These are phyloP conservation scores for Eupithecia subumbrata DNA, from an alignment of 2,888 invertebrate genomes.

Conservation along the genomic window DNA sequence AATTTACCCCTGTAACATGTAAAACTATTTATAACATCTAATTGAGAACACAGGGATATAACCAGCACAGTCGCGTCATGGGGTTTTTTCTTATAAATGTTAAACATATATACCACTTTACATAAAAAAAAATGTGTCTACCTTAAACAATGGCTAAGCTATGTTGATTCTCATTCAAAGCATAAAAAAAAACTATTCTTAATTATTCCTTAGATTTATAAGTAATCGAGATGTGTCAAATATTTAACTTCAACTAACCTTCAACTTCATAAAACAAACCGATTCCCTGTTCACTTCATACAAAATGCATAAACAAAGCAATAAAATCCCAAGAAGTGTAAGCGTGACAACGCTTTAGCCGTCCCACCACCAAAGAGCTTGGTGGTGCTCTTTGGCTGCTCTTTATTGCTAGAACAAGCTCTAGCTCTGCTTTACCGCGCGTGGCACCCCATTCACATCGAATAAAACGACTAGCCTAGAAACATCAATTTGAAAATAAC, in stretches of 20 bases:
- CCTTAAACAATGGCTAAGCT: background rate
- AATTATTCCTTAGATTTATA: background rate
- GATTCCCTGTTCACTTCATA: background rate
- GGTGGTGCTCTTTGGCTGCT: no score
- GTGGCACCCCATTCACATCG: background rate
- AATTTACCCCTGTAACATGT: background rate
- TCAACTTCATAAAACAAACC: background rate
- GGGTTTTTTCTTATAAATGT: background rate
- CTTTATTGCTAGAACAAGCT: background rate
- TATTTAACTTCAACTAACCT: background rate
- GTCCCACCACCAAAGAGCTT: no score
- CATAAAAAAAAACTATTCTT: background rate
- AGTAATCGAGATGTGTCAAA: background rate
- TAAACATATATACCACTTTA: background rate
- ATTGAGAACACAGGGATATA: background rate
- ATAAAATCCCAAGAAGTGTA: constrained; percentile 1
- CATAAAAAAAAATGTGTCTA: background rate
- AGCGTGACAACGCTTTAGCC: background rate
- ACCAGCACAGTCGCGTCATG: background rate
- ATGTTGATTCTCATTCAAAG: background rate
- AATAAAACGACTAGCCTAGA: background rate
- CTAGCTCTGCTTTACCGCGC: background rate
- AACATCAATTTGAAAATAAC: background rate
- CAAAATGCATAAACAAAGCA: background rate
- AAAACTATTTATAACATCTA: background rate